These are phyloP conservation scores for Canis aureus DNA, from an alignment of 2,113 vertebrate species.

Conservation along the genomic window DNA sequence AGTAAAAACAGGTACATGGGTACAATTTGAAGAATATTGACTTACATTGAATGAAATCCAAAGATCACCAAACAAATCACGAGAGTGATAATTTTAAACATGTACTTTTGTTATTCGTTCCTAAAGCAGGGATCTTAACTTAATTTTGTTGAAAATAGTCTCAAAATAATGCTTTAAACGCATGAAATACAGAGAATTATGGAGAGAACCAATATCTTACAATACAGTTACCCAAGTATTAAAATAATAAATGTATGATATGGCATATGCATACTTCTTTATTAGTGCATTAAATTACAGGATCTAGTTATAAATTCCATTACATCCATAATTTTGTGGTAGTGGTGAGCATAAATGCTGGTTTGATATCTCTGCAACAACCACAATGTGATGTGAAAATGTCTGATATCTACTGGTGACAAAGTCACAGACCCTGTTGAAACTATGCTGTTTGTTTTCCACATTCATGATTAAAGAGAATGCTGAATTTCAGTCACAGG, in stretches of 20 bases:
- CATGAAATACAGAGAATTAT: neutral
- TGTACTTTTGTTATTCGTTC: neutral
- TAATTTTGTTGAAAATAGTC: neutral
- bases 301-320: neutral
- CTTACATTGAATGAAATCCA: neutral
- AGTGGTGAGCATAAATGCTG: neutral
- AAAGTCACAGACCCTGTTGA: neutral
- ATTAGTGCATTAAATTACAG: neutral
- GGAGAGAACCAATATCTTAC: neutral
- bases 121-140: neutral
- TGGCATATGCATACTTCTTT: neutral
- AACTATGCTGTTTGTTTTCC: neutral
- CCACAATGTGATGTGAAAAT: neutral
- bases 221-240: neutral
- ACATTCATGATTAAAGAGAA: constrained; percentile 19
- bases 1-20: neutral
- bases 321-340: neutral
- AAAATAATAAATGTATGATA: neutral
- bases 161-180: constrained; percentile 13
- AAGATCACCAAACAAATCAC: neutral
- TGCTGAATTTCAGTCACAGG: neutral
- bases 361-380: neutral
- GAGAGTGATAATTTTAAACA: neutral
- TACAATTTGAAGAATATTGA: neutral
- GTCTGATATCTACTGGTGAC: neutral